phyloP scores from a whole-genome alignment of 1,140 invertebrate genomes.

The Lethocerus indicus region DNA sequence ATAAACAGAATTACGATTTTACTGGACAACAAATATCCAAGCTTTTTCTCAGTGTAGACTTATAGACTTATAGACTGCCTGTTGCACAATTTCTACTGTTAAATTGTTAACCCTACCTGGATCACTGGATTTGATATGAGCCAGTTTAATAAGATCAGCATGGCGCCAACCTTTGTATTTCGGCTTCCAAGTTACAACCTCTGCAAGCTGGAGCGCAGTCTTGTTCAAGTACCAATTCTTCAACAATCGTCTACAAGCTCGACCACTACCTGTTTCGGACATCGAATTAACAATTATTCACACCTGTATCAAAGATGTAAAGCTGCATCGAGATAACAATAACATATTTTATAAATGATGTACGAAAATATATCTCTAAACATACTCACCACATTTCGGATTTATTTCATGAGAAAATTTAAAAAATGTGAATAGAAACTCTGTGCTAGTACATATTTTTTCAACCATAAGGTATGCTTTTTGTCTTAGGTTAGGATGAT shows the following conservation, averaged over 20 bases:
- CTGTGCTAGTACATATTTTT: not conserved
- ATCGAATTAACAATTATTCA: not conserved
- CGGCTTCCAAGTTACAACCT: not conserved
- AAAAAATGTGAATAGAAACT: not conserved
- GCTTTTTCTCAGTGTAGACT: not conserved
- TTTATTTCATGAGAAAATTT: not conserved
- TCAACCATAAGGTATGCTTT: not conserved
- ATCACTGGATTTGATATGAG: conserved; percentile 10
- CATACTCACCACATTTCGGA: not conserved
- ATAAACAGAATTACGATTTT: too few relatives aligned
- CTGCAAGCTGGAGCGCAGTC: conserved; percentile 2
- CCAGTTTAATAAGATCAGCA: conserved; percentile 6
- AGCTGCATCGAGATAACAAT: not conserved
- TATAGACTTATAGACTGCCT: too few relatives aligned
- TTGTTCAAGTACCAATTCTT: conserved; percentile 4
- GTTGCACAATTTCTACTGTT: not conserved
- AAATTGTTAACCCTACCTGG: conserved; percentile 5
- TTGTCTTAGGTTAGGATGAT: not conserved
- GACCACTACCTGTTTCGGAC: conserved; percentile 1
- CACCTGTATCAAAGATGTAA: not conserved
- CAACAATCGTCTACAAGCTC: conserved; percentile 7
- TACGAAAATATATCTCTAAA: not conserved
- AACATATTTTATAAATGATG: not conserved
- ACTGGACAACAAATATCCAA: not conserved
- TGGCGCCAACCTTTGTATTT: conserved; percentile 11